Conservation (phyloP, 2,113 vertebrate genomes). For the Protobothrops mucrosquamatus region DNA sequence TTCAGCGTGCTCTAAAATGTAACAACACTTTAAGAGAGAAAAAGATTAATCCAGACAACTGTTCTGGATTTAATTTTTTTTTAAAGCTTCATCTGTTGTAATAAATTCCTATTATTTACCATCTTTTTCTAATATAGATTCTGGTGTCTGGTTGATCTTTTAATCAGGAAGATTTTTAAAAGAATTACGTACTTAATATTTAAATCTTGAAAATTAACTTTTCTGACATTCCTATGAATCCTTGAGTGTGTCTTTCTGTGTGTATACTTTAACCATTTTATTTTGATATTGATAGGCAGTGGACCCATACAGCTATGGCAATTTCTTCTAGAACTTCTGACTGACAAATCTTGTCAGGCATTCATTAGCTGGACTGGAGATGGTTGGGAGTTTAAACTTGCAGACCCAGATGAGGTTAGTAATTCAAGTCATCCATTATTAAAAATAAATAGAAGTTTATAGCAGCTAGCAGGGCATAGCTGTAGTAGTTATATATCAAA, state of each 20-base stretch:
- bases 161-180: neutral
- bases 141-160: neutral
- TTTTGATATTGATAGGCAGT: constrained; percentile 71
- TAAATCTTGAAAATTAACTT: neutral
- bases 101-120: neutral
- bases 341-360: constrained; percentile 83
- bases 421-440: neutral
- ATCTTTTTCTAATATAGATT: neutral
- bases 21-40: constrained; percentile 6
- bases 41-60: neutral
- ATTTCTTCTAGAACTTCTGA: constrained; percentile 85
- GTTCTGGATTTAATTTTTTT: neutral
- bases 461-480: neutral
- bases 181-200: neutral
- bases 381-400: constrained; percentile 90
- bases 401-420: constrained; percentile 86
- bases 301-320: constrained; percentile 92
- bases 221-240: rapidly evolving
- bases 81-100: constrained; percentile 7
- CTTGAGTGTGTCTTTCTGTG: neutral
- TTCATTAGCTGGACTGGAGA: constrained; percentile 91
- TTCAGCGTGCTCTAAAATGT: neutral
- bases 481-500: neutral
- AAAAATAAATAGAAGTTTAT: constrained; percentile 6
- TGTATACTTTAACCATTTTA: constrained; percentile 9